Evolutionary conservation across 2,888 invertebrate species (phyloP).

Genomic region (Danaus chrysippus): DNA sequence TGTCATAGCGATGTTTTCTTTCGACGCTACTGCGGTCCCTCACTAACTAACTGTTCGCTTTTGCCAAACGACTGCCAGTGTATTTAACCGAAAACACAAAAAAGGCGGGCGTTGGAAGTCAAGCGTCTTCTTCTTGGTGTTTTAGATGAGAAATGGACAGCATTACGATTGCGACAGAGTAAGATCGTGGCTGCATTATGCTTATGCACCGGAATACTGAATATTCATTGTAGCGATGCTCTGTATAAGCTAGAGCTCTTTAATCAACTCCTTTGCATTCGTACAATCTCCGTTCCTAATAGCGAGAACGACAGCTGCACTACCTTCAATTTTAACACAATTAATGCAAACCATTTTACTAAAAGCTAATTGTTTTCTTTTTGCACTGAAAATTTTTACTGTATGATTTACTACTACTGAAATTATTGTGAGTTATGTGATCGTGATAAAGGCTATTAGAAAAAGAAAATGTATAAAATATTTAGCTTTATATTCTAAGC

Average conservation of each 20-base stretch:
- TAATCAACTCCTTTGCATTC: conserved; percentile 60
- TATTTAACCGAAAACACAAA: conserved; percentile 23
- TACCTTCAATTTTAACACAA: conserved; percentile 31
- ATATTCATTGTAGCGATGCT: conserved; percentile 62
- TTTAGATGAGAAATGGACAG: conserved; percentile 73
- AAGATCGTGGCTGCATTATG: conserved; percentile 67
- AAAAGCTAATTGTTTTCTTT: conserved; percentile 22
- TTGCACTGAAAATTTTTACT: too few relatives aligned
- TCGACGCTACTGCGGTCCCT: too few relatives aligned
- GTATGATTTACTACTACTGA: too few relatives aligned
- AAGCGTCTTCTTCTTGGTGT: conserved; percentile 58
- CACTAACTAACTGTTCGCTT: background rate
- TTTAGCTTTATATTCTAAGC: too few relatives aligned
- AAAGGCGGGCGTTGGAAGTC: conserved; percentile 29
- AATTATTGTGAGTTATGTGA: too few relatives aligned
- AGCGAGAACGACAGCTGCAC: conserved; percentile 36
- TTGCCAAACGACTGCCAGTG: conserved; percentile 5
- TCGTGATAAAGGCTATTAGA: too few relatives aligned
- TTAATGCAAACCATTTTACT: conserved; percentile 29
- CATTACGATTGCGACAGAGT: conserved; percentile 61
- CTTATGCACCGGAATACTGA: conserved; percentile 69
- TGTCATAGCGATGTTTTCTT: background rate
- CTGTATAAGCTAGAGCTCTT: conserved; percentile 53
- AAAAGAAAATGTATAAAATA: too few relatives aligned
- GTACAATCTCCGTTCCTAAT: conserved; percentile 42